phyloP scores from a whole-genome alignment of 2,797 vertebrate species.

The Falco columbarius region DNA sequence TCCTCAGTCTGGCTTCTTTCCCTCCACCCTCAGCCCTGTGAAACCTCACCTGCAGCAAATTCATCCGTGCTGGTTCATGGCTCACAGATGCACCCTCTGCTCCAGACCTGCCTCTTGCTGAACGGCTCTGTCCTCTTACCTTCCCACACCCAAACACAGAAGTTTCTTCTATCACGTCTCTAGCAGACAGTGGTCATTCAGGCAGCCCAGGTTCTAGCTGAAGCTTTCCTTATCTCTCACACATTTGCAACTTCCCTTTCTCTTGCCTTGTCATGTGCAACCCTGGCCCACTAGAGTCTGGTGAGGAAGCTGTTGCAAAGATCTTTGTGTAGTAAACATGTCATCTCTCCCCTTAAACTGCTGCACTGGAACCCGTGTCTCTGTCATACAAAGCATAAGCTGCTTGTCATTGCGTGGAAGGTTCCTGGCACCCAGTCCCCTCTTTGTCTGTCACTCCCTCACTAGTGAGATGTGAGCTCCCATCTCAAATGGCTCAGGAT shows the following conservation, averaged over 20 bases:
- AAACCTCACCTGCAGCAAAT: neutral
- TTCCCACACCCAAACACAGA: neutral
- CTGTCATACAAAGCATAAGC: neutral
- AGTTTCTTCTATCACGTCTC: neutral
- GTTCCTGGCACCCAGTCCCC: neutral
- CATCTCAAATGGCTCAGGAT: neutral
- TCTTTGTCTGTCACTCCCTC: neutral
- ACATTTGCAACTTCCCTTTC: neutral
- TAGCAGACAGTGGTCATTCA: neutral
- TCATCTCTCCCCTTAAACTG: neutral
- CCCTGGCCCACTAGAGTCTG: neutral
- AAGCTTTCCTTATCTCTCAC: neutral
- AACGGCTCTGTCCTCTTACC: neutral
- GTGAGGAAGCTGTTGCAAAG: neutral
- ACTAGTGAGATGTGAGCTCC: fast-evolving
- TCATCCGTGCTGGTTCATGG: neutral
- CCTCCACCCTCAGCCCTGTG: neutral
- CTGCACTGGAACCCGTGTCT: neutral
- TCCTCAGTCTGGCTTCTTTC: neutral
- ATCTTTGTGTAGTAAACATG: neutral
- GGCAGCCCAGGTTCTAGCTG: neutral
- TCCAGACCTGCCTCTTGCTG: neutral
- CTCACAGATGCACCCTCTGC: neutral
- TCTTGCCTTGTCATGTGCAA: neutral
- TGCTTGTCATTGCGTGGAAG: neutral